Evolutionary conservation across 2,888 invertebrate species (phyloP).

Genomic region (Isotomurus palustris): DNA sequence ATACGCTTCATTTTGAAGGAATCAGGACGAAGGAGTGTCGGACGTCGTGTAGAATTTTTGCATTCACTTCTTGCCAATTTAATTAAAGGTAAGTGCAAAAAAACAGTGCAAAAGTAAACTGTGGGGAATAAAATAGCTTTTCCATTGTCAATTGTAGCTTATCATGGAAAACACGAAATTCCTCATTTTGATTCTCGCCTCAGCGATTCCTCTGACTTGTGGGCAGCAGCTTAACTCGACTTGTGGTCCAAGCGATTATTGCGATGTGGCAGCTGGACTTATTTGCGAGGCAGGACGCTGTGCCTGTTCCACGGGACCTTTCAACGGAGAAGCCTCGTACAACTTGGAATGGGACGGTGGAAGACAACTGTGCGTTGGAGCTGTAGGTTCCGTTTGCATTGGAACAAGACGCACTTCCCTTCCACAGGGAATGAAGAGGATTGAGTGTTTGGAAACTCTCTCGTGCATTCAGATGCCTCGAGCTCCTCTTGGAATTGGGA

Average conservation of each 20-base stretch:
- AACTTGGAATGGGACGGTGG: slow-evolving; percentile 10
- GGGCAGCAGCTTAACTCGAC: too few species aligned
- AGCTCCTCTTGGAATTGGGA: slow-evolving; percentile 12
- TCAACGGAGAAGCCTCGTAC: neutral
- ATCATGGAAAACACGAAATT: neutral
- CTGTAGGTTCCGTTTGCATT: slow-evolving; percentile 1
- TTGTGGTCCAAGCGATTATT: slow-evolving; percentile 14
- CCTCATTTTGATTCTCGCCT: neutral
- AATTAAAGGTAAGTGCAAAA: too few species aligned
- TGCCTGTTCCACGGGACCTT: slow-evolving; percentile 7
- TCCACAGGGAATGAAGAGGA: neutral
- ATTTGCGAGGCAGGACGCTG: slow-evolving; percentile 13
- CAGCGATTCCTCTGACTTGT: neutral
- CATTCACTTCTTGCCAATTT: too few species aligned
- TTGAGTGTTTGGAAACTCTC: neutral
- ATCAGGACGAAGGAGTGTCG: too few species aligned
- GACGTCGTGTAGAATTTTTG: too few species aligned
- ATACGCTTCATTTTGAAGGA: too few species aligned
- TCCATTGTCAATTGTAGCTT: too few species aligned
- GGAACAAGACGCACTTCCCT: slow-evolving; percentile 10
- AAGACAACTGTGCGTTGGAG: neutral
- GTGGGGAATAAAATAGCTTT: too few species aligned
- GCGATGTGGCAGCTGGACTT: slow-evolving; percentile 9
- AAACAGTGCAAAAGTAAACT: too few species aligned
- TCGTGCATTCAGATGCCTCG: slow-evolving; percentile 4